Evolutionary conservation across 2,797 vertebrate species (phyloP).

Genomic region (Gephyroberyx darwinii): DNA sequence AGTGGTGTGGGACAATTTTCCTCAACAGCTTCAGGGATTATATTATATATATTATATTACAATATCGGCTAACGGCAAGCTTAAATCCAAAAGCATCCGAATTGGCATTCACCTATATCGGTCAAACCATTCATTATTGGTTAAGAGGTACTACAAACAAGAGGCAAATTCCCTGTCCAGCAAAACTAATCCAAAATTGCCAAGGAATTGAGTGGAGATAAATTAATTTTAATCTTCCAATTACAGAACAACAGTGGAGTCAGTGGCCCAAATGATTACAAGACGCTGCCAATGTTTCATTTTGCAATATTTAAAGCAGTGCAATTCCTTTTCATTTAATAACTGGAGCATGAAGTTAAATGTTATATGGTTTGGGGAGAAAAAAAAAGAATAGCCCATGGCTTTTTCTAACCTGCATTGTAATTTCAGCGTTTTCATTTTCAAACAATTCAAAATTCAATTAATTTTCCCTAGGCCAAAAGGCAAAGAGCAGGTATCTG

Average conservation of each 20-base stretch:
- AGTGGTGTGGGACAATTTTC: not conserved
- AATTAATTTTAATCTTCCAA: slow-evolving; percentile 4
- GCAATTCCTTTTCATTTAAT: not conserved
- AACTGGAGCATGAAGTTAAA: not conserved
- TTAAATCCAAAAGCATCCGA: no score
- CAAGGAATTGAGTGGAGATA: not conserved
- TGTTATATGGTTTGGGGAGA: not conserved
- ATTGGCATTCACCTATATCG: no score
- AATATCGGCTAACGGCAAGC: no score
- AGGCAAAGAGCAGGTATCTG: not conserved
- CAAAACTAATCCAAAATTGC: slow-evolving; percentile 2
- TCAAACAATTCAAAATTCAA: not conserved
- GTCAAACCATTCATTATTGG: not conserved
- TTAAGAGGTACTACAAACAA: no score
- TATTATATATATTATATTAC: no score
- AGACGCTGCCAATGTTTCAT: not conserved
- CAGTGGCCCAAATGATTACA: slow-evolving; percentile 4
- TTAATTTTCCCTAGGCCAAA: not conserved
- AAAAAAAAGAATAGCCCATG: not conserved
- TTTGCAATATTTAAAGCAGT: not conserved
- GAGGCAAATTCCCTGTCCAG: slow-evolving; percentile 1
- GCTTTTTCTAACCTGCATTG: not conserved
- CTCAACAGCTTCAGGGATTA: no score
- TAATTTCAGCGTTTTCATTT: not conserved
- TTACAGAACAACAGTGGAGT: slow-evolving; percentile 4